phyloP scores from a whole-genome alignment of 1,140 invertebrate genomes.

The Elymnias hypermnestra region DNA sequence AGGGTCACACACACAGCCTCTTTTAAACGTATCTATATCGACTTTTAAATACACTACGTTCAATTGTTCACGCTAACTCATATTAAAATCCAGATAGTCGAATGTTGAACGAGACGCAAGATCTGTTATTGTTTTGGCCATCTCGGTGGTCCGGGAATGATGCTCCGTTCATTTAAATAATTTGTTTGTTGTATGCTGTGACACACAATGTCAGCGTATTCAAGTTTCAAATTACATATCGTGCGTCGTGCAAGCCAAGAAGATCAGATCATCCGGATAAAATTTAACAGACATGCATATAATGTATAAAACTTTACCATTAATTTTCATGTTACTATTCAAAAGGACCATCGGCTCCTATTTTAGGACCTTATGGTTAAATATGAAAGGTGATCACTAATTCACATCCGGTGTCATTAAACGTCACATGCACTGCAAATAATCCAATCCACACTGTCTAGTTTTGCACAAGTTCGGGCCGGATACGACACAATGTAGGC shows the following conservation, averaged over 20 bases:
- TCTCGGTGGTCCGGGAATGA: slow-evolving; percentile 56
- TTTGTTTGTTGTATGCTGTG: slow-evolving; percentile 14
- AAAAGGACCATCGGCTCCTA: slow-evolving; percentile 67
- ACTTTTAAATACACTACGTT: slow-evolving; percentile 58
- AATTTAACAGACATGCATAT: slow-evolving; percentile 53
- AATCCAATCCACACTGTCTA: slow-evolving; percentile 48
- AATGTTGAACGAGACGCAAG: slow-evolving; percentile 59
- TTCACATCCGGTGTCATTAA: slow-evolving; percentile 51
- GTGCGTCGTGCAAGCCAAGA: slow-evolving; percentile 69
- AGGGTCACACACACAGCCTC: slow-evolving; percentile 68
- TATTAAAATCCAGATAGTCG: slow-evolving; percentile 66
- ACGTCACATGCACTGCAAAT: slow-evolving; percentile 57
- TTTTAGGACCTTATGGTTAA: slow-evolving; percentile 36
- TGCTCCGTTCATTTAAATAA: slow-evolving; percentile 32
- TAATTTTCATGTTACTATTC: slow-evolving; percentile 74
- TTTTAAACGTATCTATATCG: slow-evolving; percentile 50
- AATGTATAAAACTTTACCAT: slow-evolving; percentile 59
- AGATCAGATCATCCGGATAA: slow-evolving; percentile 53
- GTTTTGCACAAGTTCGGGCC: slow-evolving; percentile 45
- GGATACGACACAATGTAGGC: slow-evolving; percentile 24
- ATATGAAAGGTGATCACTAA: slow-evolving; percentile 38
- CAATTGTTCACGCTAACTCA: slow-evolving; percentile 60
- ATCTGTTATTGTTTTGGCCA: slow-evolving; percentile 62
- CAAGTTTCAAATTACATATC: slow-evolving; percentile 8
- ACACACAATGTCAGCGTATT: slow-evolving; percentile 10